These are phyloP conservation scores for Zygaena filipendulae DNA, from an alignment of 2,888 invertebrate species.

Conservation along the genomic window DNA sequence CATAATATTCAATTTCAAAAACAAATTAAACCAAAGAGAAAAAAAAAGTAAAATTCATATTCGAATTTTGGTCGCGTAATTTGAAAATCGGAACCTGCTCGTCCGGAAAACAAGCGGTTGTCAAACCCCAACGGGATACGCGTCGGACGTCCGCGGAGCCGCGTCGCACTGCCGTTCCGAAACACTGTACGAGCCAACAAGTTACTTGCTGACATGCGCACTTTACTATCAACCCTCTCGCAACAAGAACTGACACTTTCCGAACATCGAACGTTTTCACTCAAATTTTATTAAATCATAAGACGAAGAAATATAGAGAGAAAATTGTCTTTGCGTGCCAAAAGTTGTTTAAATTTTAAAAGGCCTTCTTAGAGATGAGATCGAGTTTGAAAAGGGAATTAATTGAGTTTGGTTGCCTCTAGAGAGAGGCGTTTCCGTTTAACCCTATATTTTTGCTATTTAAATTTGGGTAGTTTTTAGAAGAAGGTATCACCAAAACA, in stretches of 20 bases:
- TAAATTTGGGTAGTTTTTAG: too few relatives aligned
- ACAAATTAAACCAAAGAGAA: too few relatives aligned
- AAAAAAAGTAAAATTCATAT: constrained; percentile 20
- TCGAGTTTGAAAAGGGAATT: constrained; percentile 54
- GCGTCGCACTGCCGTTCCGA: constrained; percentile 58
- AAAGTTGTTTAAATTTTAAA: constrained; percentile 58
- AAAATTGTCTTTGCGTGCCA: constrained; percentile 20
- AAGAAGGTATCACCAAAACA: too few relatives aligned
- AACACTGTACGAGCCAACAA: constrained; percentile 50
- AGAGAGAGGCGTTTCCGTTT: constrained; percentile 54
- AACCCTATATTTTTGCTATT: constrained; percentile 47
- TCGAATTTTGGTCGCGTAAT: too few relatives aligned
- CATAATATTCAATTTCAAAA: too few relatives aligned
- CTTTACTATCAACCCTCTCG: constrained; percentile 26
- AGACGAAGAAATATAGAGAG: constrained; percentile 10
- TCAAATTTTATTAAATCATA: neutral
- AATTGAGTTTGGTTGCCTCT: constrained; percentile 65
- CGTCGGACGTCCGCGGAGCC: constrained; percentile 36
- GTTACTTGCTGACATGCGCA: constrained; percentile 62
- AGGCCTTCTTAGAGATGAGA: constrained; percentile 47
- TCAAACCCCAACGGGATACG: constrained; percentile 23
- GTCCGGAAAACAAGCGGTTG: constrained; percentile 24
- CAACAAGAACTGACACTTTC: constrained; percentile 20
- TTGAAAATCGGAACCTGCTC: constrained; percentile 22
- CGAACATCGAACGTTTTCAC: constrained; percentile 17